These are phyloP conservation scores for Vireo altiloquus DNA, from an alignment of 2,113 vertebrate species.

Conservation along the genomic window DNA sequence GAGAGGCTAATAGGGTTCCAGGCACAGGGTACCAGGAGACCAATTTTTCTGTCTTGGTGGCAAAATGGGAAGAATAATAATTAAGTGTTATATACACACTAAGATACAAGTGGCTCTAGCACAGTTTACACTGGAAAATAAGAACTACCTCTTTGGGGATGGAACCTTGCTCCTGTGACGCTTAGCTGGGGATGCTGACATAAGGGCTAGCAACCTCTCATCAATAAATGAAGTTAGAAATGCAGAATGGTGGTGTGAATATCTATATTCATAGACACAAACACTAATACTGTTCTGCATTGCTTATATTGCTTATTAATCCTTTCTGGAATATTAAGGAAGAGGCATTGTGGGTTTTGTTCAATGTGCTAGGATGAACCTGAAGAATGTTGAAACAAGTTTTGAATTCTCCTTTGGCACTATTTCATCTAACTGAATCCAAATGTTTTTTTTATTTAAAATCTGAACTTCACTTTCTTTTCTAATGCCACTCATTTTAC, in stretches of 20 bases:
- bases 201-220: neutral
- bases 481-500: neutral
- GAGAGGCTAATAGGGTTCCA: neutral
- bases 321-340: neutral
- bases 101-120: neutral
- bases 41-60: neutral
- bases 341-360: neutral
- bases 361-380: neutral
- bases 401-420: neutral
- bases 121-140: neutral
- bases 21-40: neutral
- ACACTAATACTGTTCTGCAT: neutral
- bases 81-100: neutral
- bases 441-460: neutral
- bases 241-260: neutral
- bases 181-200: neutral
- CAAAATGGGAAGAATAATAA: neutral
- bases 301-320: neutral
- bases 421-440: neutral
- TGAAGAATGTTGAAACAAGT: neutral
- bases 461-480: neutral
- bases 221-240: neutral
- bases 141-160: neutral
- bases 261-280: neutral
- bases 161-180: neutral